A percentile compares a stretch with the other conserved stretches of the same genome.
Conservation (phyloP, 2,888 invertebrate genomes). For the Caenorhabditis drosophilae region DNA sequence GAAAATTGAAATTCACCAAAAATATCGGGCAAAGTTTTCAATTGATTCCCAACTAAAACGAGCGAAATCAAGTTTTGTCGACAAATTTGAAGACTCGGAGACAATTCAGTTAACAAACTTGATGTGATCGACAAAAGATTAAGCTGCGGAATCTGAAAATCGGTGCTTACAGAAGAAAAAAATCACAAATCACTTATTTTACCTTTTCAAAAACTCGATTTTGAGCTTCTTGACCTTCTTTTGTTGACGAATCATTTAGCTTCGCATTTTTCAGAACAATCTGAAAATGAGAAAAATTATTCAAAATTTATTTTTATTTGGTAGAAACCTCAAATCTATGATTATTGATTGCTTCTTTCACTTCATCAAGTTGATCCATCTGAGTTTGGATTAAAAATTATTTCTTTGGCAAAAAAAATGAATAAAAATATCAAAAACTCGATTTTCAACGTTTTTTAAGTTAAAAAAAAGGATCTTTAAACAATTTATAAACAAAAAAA, state of each 20-base stretch:
- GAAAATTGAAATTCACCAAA: constrained; percentile 21
- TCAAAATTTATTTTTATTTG: too few species aligned
- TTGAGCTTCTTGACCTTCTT: constrained; percentile 6
- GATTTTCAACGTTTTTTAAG: too few species aligned
- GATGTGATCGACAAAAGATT: constrained; percentile 37
- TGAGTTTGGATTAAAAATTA: too few species aligned
- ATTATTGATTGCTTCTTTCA: constrained; percentile 29
- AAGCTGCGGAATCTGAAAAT: constrained; percentile 31
- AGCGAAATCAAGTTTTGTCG: constrained; percentile 17
- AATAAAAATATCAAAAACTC: too few species aligned
- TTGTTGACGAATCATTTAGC: neutral
- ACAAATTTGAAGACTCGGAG: constrained; percentile 16
- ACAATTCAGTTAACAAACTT: constrained; percentile 18
- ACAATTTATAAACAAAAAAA: neutral
- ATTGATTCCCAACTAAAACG: constrained; percentile 24
- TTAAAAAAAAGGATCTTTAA: too few species aligned
- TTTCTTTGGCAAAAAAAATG: too few species aligned
- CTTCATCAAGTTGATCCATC: constrained; percentile 22
- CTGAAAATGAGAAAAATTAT: too few species aligned
- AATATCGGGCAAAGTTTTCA: constrained; percentile 33
- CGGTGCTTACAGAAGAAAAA: too few species aligned
- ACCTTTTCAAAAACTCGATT: constrained; percentile 21
- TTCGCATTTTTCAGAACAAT: constrained; percentile 34
- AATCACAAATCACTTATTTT: too few species aligned
- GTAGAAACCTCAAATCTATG: constrained; percentile 41